phyloP scores from a whole-genome alignment of 1,140 invertebrate genomes.

The Neotoxoptera formosana region DNA sequence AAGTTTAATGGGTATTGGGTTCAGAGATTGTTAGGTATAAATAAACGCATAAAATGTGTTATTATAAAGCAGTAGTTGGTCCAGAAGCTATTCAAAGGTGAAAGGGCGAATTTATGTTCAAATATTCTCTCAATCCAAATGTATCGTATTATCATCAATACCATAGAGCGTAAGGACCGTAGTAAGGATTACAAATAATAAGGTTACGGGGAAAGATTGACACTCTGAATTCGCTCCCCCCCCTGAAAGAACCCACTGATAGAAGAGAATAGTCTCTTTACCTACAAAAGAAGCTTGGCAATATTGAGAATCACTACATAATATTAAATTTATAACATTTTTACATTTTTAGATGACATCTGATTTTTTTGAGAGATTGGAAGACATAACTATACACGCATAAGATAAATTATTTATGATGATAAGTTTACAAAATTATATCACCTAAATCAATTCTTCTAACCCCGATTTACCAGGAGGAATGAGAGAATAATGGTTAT shows the following conservation, averaged over 20 bases:
- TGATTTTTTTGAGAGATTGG: accelerated
- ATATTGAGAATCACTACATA: too few species aligned
- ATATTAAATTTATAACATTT: not conserved
- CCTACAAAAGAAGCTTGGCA: too few species aligned
- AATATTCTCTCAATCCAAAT: too few species aligned
- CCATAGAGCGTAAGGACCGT: too few species aligned
- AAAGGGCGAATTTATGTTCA: not conserved
- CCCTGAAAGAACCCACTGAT: not conserved
- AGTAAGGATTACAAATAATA: not conserved
- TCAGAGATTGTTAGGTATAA: not conserved
- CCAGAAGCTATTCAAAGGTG: not conserved
- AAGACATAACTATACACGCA: not conserved
- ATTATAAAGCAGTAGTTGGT: not conserved
- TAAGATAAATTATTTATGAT: not conserved
- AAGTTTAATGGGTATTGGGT: not conserved
- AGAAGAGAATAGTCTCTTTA: too few species aligned
- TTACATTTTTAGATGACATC: not conserved
- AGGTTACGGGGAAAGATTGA: not conserved
- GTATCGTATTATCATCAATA: too few species aligned
- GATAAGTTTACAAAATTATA: not conserved
- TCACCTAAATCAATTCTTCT: not conserved
- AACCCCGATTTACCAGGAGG: not conserved
- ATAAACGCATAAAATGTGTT: not conserved
- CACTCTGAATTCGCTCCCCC: not conserved
- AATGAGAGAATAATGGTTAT: not conserved